A percentile compares a stretch with the other conserved stretches of the same genome.
These are phyloP conservation scores for Crematogaster levior DNA, from an alignment of 2,888 invertebrate species.

Conservation along the genomic window DNA sequence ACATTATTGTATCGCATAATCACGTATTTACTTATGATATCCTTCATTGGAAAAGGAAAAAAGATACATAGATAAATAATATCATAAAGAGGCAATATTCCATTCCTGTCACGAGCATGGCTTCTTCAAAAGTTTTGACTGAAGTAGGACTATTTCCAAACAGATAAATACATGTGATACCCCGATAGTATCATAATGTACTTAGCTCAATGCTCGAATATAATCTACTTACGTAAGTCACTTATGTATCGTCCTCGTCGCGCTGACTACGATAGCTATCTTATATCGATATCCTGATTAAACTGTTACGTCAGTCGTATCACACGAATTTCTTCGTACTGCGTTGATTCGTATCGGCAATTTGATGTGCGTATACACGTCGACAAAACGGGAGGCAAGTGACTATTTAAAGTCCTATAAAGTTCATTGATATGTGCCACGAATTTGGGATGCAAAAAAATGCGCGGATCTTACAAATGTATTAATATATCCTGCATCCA, in stretches of 20 bases:
- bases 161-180: slow-evolving; percentile 14
- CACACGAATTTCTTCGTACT: neutral
- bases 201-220: slow-evolving; percentile 11
- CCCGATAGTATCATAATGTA: slow-evolving; percentile 1
- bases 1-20: neutral
- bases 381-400: neutral
- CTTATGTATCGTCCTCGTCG: slow-evolving; percentile 29
- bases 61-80: slow-evolving; percentile 5
- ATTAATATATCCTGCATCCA: neutral
- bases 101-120: neutral
- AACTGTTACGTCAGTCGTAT: slow-evolving; percentile 21
- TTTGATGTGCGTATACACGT: neutral
- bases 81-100: neutral
- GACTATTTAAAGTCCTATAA: neutral
- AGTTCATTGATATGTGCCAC: neutral
- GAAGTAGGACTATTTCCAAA: neutral
- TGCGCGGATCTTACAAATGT: neutral
- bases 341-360: slow-evolving; percentile 6
- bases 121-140: slow-evolving; percentile 9
- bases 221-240: slow-evolving; percentile 39
- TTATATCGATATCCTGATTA: slow-evolving; percentile 26
- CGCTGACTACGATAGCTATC: slow-evolving; percentile 16
- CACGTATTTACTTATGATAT: neutral
- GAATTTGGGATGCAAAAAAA: neutral
- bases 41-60: neutral